Conservation (phyloP, 2,113 vertebrate genomes). For the Andinoacara biseriatus region DNA sequence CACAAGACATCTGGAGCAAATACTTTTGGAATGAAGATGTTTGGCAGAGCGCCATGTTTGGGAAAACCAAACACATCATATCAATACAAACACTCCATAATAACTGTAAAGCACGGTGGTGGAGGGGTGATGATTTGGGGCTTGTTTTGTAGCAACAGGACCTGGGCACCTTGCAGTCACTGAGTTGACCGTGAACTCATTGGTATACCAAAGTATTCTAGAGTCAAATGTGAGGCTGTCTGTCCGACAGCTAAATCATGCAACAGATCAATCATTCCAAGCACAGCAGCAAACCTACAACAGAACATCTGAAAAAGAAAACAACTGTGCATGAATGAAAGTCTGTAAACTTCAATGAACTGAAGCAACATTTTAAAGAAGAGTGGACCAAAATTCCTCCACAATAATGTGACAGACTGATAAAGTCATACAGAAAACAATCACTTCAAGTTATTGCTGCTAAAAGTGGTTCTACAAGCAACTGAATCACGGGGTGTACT, state of each 20-base stretch:
- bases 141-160: too few relatives aligned
- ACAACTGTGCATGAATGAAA: not conserved
- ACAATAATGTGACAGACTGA: accelerated
- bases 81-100: not conserved
- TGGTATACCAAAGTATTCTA: too few relatives aligned
- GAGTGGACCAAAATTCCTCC: not conserved
- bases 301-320: not conserved
- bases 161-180: too few relatives aligned
- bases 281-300: not conserved
- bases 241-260: not conserved
- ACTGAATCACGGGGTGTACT: accelerated
- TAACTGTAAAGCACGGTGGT: not conserved
- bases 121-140: not conserved
- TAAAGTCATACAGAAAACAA: not conserved
- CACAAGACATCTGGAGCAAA: not conserved
- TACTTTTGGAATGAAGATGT: not conserved
- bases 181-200: too few relatives aligned
- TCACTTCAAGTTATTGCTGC: not conserved
- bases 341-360: too few relatives aligned
- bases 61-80: not conserved
- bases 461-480: accelerated
- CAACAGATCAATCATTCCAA: not conserved
- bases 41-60: not conserved
- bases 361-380: not conserved
- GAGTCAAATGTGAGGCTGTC: too few relatives aligned